These are phyloP conservation scores for Nothobranchius furzeri DNA, from an alignment of 2,113 vertebrate genomes.

Conservation along the genomic window DNA sequence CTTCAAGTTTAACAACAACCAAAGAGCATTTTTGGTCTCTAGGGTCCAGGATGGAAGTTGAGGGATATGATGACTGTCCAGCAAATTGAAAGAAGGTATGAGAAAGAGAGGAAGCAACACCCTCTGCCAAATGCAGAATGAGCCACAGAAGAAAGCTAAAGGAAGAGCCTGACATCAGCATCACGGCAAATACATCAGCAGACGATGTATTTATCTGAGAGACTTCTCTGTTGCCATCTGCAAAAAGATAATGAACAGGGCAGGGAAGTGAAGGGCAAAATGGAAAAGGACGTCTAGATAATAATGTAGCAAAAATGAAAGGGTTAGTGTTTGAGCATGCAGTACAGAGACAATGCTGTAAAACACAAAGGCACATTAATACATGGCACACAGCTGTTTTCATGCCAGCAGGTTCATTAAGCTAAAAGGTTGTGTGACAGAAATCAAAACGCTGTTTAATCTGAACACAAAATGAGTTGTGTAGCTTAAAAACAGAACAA, in stretches of 20 bases:
- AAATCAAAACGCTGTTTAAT: conserved; percentile 9
- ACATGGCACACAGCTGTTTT: conserved; percentile 30
- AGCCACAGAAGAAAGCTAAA: conserved; percentile 48
- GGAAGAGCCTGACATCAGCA: conserved; percentile 40
- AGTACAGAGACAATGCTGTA: conserved; percentile 49
- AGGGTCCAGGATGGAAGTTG: conserved; percentile 81
- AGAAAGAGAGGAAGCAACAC: conserved; percentile 63
- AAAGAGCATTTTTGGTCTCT: conserved; percentile 41
- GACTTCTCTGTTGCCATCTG: conserved; percentile 66
- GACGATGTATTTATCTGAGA: conserved; percentile 76
- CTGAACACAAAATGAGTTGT: conserved; percentile 10
- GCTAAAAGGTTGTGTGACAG: conserved; percentile 1
- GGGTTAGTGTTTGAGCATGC: conserved; percentile 50
- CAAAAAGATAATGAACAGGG: conserved; percentile 43
- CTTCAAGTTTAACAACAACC: conserved; percentile 7
- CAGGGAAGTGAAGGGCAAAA: conserved; percentile 14
- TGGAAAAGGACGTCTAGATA: conserved; percentile 12
- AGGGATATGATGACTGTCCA: conserved; percentile 79
- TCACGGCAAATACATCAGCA: conserved; percentile 76
- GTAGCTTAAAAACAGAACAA: conserved; percentile 17
- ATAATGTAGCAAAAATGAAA: conserved; percentile 34
- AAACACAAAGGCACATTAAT: conserved; percentile 40
- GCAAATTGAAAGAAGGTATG: conserved; percentile 74
- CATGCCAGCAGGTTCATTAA: conserved; percentile 9
- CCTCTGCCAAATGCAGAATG: conserved; percentile 68